These are phyloP conservation scores for Bombus sylvicola DNA, from an alignment of 1,140 invertebrate genomes.

Conservation along the genomic window DNA sequence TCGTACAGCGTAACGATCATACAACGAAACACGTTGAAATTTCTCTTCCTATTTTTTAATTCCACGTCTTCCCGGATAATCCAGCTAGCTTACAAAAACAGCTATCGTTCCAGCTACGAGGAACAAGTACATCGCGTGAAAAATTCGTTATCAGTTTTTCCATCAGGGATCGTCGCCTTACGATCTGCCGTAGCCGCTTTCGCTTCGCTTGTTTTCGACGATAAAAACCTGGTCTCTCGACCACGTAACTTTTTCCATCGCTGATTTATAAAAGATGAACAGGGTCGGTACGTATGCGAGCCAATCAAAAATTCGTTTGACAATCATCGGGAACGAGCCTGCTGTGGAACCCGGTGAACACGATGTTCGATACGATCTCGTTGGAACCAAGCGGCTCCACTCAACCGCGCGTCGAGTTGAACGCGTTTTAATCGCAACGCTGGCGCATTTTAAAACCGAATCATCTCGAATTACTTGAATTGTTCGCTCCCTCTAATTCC, in stretches of 20 bases:
- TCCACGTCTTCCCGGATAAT: slow-evolving; percentile 11
- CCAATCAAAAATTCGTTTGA: slow-evolving; percentile 1
- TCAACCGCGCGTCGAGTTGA: neutral
- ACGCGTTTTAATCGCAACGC: neutral
- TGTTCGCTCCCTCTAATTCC: neutral
- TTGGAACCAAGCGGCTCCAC: neutral
- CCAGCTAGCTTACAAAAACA: neutral
- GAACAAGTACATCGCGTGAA: neutral
- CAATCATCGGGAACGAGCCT: neutral
- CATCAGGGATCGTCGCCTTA: too few species aligned
- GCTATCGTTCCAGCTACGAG: neutral
- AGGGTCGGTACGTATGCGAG: neutral
- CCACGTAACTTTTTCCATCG: neutral
- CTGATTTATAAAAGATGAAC: slow-evolving; percentile 1
- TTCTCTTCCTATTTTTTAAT: slow-evolving; percentile 23
- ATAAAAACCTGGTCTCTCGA: neutral
- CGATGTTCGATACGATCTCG: neutral
- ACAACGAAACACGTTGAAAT: slow-evolving; percentile 42
- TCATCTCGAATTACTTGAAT: slow-evolving; percentile 4
- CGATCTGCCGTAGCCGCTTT: neutral
- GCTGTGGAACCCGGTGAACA: neutral
- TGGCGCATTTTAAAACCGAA: neutral
- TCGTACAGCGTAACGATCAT: slow-evolving; percentile 42
- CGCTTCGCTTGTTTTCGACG: neutral
- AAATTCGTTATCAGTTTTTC: slow-evolving; percentile 15